Base-by-base conservation (phyloP, 2,888 invertebrate species). In the Rhagonycha fulva region DNA sequence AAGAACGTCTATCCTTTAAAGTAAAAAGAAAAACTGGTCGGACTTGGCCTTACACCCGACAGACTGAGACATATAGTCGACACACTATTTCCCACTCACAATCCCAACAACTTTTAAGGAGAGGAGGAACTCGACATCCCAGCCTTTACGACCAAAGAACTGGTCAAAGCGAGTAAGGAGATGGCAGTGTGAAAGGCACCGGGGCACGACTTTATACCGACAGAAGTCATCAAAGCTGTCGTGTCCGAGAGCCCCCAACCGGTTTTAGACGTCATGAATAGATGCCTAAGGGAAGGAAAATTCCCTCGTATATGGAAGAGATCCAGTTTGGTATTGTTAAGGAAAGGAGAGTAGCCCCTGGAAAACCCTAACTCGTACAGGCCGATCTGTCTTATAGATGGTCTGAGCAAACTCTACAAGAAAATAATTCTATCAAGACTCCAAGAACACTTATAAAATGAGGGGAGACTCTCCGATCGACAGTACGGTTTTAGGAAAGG, bases 401-500 rank as follows among this genome's bases (percentile, higher is more conserved):
- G n/a, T 3, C 14, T 60, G 14, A 62, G 69, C 9, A 71, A 76
- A 61, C 9, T 74, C n/a, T 11, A 69, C 68, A 74, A 76, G 32
- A 66, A 14, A 7, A 12, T 74, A 12, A 62, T 76, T 11, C n/a
- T 28, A 14, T 23, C 12, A 9, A 70, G 76, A 32, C 9, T 76
- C 2, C 32, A 71, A 62, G 4, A 61, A 24, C 68, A 73, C n/a
- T 3, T 73, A 60, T 4, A 68, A 62, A 3, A 14, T 1, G 14
- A 28, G 12, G 60, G 23, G 23, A 9, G 23, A n/a, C 62, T 60
- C 14, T 60, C 14, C n/a, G 19, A 60, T 1, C 19, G 60, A 4
- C 71, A 67, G 68, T 74, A 32, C 62, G 76, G 76, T 1, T 76
- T 74, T 24, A 14, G 68, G 12, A 71, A 28, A 62, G 69, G 74